Percentiles rank a stretch among this genome's conserved stretches.
phyloP scores from a whole-genome alignment of 2,888 invertebrate genomes.

The Hyppa rectilinea region DNA sequence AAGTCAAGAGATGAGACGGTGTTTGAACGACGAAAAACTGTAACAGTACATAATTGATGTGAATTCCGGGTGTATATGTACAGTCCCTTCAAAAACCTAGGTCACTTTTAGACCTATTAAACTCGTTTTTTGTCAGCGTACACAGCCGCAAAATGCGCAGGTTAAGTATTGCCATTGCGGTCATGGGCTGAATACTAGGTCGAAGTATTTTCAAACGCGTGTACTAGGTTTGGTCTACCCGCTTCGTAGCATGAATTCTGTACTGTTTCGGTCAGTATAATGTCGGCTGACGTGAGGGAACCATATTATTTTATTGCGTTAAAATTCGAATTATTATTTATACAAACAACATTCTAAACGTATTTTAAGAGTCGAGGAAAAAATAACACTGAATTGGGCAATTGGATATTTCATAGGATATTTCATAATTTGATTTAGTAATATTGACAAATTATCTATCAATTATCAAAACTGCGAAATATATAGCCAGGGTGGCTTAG shows the following conservation, averaged over 20 bases:
- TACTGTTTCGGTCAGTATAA: neutral
- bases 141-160: neutral
- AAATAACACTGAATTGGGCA: neutral
- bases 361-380: too few relatives aligned
- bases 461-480: neutral
- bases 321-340: too few relatives aligned
- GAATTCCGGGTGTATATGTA: neutral
- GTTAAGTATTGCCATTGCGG: neutral
- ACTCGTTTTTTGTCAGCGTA: neutral
- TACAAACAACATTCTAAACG: too few relatives aligned
- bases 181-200: neutral
- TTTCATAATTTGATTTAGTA: neutral
- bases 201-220: neutral
- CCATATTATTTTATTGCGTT: too few relatives aligned
- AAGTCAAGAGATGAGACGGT: neutral
- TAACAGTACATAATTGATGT: neutral
- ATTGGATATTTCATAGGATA: too few relatives aligned
- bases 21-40: conserved; percentile 1
- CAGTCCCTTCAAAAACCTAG: neutral
- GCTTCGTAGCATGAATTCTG: neutral
- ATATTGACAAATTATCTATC: neutral
- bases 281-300: neutral
- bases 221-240: neutral
- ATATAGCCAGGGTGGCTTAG: neutral
- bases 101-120: neutral